Evolutionary conservation across 2,113 vertebrate genomes (phyloP).

Genomic region (Urocitellus parryii): DNA sequence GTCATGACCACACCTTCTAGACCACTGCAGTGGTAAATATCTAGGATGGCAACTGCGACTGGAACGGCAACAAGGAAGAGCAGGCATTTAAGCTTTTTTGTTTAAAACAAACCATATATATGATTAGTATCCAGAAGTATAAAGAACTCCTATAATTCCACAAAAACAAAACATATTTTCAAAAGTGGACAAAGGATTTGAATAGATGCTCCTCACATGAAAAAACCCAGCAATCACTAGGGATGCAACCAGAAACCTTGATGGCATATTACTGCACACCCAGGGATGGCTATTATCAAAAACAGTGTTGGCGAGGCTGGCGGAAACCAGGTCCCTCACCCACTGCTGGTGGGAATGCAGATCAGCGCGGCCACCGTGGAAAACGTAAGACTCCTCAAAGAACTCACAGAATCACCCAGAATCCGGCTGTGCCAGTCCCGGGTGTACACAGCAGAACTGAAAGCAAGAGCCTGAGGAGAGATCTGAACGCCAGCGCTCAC

Average conservation of each 20-base stretch:
- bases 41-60: background rate
- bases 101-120: too few species aligned
- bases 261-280: background rate
- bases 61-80: background rate
- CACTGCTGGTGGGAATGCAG: background rate
- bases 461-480: too few species aligned
- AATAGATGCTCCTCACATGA: background rate
- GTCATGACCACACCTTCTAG: background rate
- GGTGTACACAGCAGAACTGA: background rate
- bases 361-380: background rate
- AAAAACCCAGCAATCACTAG: background rate
- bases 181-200: background rate
- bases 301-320: background rate
- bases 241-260: background rate
- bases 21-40: background rate
- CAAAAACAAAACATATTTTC: background rate
- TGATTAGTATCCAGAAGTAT: background rate
- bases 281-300: background rate
- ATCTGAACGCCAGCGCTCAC: background rate
- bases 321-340: background rate
- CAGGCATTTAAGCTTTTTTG: background rate
- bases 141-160: background rate
- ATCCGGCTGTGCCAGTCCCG: background rate
- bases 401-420: background rate
- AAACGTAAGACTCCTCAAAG: background rate